Conservation (phyloP, 2,797 vertebrate genomes). For the Thalassophryne amazonica region DNA sequence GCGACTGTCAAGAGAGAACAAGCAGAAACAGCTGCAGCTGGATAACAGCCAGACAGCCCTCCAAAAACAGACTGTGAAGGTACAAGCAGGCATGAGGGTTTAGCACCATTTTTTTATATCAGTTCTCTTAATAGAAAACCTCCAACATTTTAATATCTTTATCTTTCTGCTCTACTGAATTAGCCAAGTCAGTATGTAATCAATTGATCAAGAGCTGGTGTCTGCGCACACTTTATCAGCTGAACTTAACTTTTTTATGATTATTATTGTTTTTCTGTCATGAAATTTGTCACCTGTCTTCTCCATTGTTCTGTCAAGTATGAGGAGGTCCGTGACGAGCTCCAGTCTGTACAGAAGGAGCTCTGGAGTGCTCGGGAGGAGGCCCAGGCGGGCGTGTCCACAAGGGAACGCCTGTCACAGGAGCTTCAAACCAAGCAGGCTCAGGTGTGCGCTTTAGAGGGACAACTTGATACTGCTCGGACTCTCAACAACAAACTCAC, state of each 20-base stretch:
- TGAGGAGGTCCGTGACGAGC: conserved; percentile 74
- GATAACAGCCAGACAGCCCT: conserved; percentile 75
- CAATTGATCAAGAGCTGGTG: no score
- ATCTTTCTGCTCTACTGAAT: no score
- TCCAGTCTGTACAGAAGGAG: conserved; percentile 67
- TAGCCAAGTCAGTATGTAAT: no score
- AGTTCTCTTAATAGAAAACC: no score
- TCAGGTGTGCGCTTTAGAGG: conserved; percentile 78
- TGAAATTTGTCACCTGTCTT: background rate
- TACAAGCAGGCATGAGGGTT: conserved; percentile 20
- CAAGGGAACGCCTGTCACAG: conserved; percentile 66
- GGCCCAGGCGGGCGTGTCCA: conserved; percentile 35
- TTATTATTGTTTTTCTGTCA: no score
- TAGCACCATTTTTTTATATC: no score
- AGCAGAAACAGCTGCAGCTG: conserved; percentile 82
- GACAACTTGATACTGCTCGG: conserved; percentile 72
- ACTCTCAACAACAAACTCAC: conserved; percentile 63
- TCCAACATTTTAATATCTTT: no score
- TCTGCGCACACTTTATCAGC: no score
- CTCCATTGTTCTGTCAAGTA: conserved; percentile 39
- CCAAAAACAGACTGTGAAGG: conserved; percentile 78
- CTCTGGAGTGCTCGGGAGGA: conserved; percentile 67
- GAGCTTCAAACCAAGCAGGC: conserved; percentile 80
- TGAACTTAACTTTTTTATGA: no score
- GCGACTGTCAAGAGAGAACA: conserved; percentile 76